Base-by-base conservation (phyloP, 1,140 invertebrate genomes). In the Dysdera silvatica region DNA sequence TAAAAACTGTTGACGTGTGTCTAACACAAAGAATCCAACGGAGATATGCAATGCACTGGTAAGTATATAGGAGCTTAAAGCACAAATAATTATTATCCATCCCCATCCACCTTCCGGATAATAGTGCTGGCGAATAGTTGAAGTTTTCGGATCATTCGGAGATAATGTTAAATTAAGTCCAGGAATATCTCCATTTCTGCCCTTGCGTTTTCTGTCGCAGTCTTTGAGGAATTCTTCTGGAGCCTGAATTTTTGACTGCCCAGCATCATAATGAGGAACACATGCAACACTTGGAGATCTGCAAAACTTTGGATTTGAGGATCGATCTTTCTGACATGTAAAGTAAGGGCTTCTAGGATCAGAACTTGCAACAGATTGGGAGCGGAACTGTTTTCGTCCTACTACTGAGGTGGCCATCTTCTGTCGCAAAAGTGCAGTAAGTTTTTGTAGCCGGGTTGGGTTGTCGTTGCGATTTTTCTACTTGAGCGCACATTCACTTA, bases 81-180 rank as follows among this genome's bases (percentile, higher is more conserved):
- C 88, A 45, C 89, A 88, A 3, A 85, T 87, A 69, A 88, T 89
- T n/a, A 94, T 85, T 43, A 93, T 82, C 89, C 90, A 93, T 48
- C 89, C 87, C 86, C 86, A 88, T n/a, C 86, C 86, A 55, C 83
- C 78, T 70, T 80, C 79, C 0, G 79, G 78, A 66, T 78, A 79
- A 67, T 76, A 77, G 58, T 80, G 73, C 56, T 75, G 74, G 12
- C 69, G 82, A 74, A 89, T 89, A 49, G 86, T 85, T 18, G 57
- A 24, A 1, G 57, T 35, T 32, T 65, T 65, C 3, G 56, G 49
- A 29, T 68, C 57, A 59, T 59, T 59, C 1, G 61, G 61, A 4
- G 66, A 64, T 14, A 65, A 33, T 10, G 54, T 49, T 29, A 61
- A 40, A 31, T 61, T 61, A 6, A 68, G 33, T 20, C 66, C 66